These are phyloP conservation scores for Oreochromis niloticus DNA, from an alignment of 2,113 vertebrate species.

Conservation along the genomic window DNA sequence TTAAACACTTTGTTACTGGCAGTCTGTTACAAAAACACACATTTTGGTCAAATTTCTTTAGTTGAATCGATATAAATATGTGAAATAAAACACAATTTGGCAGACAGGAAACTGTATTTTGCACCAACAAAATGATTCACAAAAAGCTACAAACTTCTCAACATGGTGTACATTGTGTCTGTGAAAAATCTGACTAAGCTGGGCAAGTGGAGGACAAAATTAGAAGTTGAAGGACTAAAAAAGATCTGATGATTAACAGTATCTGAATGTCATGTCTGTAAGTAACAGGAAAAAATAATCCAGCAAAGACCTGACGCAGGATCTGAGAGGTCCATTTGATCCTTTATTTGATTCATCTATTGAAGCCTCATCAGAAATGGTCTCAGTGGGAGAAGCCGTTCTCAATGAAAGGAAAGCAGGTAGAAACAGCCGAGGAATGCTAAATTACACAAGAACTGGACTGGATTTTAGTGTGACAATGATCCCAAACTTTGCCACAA, in stretches of 20 bases:
- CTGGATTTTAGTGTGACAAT: background rate
- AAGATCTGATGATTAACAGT: background rate
- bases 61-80: background rate
- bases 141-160: background rate
- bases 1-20: background rate
- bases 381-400: background rate
- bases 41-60: background rate
- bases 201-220: background rate
- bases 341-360: background rate
- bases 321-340: background rate
- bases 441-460: background rate
- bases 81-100: background rate
- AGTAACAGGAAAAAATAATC: background rate
- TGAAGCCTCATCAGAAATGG: background rate
- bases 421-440: background rate
- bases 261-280: background rate
- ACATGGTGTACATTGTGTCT: background rate
- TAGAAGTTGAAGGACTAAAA: background rate
- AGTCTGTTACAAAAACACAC: background rate
- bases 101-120: background rate
- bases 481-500: background rate
- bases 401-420: background rate
- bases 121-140: background rate
- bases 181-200: background rate
- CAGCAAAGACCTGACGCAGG: background rate